Evolutionary conservation across 2,797 vertebrate genomes (phyloP), one percentile per base, ranked within the genome.

Genomic region (Pangasius larnaudii): DNA sequence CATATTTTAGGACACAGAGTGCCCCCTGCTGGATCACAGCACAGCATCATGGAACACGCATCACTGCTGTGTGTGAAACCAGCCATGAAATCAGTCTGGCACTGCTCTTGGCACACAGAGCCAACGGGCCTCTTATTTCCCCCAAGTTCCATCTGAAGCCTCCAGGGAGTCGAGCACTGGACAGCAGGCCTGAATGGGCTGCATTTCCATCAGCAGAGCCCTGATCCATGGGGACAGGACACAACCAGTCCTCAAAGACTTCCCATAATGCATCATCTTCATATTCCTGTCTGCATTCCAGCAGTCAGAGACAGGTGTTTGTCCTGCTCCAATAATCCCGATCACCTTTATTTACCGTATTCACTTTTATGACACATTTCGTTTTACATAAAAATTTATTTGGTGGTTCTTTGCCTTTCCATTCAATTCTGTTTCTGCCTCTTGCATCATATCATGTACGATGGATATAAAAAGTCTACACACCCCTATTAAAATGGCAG

Each of bases 11-110:
- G 93, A 92, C 92, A 90, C 90, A 92, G 91, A 96, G 93, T 95
- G 96, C 93, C 96, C 96, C 96, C 96, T 95, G 93, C 93, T 95
- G 96, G 95, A 36, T 39, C 88, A 63, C 36, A 77, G 49, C 13
- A 16, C 39, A 33, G 89, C 69, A 3, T 67, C 87, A 91, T 24
- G 27, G 39, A 83, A 92, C 89, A 92, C 86, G 90, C 89, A 88
- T 91, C 88, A 93, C 92, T 88, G 90, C 93, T 93, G 90, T 88
- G 89, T 92, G 92, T 92, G 92, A 94, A 92, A 84, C 94, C 93
- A 94, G 93, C 86, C 93, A 91, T 95, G 95, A 96, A 96, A 96
- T 95, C 95, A 95, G 92, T 89, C 93, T 96, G 95, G 95, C 95
- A 93, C 90, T 92, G 93, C 92, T 91, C 91, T 89, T 93, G 92